Conservation (phyloP, 2,797 vertebrate species). For the Antennarius maculatus region DNA sequence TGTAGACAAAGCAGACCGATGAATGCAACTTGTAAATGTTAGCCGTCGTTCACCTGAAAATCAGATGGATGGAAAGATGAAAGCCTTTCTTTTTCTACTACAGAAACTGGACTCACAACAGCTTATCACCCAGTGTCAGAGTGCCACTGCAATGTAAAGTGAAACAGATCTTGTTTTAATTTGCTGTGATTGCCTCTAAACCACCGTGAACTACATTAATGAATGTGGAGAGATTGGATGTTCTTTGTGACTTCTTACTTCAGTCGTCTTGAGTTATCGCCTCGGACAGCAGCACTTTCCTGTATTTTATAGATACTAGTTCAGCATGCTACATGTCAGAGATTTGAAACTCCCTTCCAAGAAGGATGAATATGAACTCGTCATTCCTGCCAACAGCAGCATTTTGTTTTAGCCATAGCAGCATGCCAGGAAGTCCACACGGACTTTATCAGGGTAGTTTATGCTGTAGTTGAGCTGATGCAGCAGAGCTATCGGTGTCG, state of each 20-base stretch:
- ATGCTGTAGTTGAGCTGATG: too few species aligned
- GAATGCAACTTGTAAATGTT: slow-evolving; percentile 20
- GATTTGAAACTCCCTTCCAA: slow-evolving; percentile 24
- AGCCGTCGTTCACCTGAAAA: slow-evolving; percentile 25
- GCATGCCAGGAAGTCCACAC: slow-evolving; percentile 33
- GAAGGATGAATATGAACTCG: slow-evolving; percentile 25
- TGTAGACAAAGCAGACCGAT: slow-evolving; percentile 22
- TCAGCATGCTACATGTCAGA: slow-evolving; percentile 19
- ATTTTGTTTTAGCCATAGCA: slow-evolving; percentile 26
- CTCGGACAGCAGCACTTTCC: not conserved
- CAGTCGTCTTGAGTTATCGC: slow-evolving; percentile 5
- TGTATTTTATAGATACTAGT: slow-evolving; percentile 29
- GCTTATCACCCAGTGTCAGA: too few species aligned
- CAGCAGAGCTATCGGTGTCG: too few species aligned
- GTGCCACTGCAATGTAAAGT: too few species aligned
- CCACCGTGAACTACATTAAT: not conserved
- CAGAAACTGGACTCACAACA: not conserved
- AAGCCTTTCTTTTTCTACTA: slow-evolving; percentile 7
- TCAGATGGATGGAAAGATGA: slow-evolving; percentile 32
- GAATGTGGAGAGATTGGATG: not conserved
- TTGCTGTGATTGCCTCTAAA: not conserved
- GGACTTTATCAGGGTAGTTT: slow-evolving; percentile 8
- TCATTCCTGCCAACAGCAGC: slow-evolving; percentile 37
- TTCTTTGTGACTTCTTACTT: slow-evolving; percentile 4
- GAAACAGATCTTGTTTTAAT: too few species aligned